These are phyloP conservation scores for Sturnira hondurensis DNA, from an alignment of 2,113 vertebrate genomes.

Conservation along the genomic window DNA sequence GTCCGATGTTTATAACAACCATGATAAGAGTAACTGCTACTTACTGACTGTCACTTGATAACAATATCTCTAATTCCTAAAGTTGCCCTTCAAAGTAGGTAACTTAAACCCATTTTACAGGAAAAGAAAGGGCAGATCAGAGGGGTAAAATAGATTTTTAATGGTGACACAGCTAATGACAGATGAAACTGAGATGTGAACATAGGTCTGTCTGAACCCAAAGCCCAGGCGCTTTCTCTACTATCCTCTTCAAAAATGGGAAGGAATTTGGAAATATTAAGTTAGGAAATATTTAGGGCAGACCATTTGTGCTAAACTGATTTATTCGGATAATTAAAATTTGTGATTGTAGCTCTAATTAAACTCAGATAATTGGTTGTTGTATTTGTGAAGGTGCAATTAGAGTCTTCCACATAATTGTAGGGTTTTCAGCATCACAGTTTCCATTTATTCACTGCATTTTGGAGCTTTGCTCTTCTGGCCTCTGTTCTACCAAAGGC, in stretches of 20 bases:
- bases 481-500: neutral
- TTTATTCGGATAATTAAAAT: slow-evolving; percentile 92
- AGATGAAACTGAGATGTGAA: slow-evolving; percentile 12
- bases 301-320: slow-evolving; percentile 88
- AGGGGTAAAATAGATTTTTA: neutral
- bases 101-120: slow-evolving; percentile 28
- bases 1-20: neutral
- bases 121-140: neutral
- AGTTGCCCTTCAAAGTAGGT: neutral
- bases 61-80: neutral
- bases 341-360: slow-evolving; percentile 90
- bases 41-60: neutral
- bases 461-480: slow-evolving; percentile 50
- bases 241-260: slow-evolving; percentile 65
- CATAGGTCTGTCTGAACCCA: neutral
- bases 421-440: slow-evolving; percentile 51
- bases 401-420: slow-evolving; percentile 86
- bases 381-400: slow-evolving; percentile 86
- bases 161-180: neutral
- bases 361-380: slow-evolving; percentile 86
- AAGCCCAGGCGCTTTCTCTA: slow-evolving; percentile 38
- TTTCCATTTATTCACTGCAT: slow-evolving; percentile 47
- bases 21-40: neutral
- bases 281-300: slow-evolving; percentile 82
- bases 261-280: slow-evolving; percentile 73